These are phyloP conservation scores for Andrena bicolor DNA, from an alignment of 2,888 invertebrate species.

Conservation along the genomic window DNA sequence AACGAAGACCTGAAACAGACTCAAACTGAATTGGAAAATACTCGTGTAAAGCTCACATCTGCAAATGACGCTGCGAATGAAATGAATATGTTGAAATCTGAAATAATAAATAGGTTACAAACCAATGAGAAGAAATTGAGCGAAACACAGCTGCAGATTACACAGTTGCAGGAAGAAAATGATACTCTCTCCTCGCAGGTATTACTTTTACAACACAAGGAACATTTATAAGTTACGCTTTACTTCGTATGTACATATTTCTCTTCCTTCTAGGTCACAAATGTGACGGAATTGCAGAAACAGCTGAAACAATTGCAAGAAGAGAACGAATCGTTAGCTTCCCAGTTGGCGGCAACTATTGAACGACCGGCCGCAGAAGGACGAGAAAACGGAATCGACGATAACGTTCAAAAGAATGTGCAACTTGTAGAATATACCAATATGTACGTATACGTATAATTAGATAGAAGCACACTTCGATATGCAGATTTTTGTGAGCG, in stretches of 20 bases:
- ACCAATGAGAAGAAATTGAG: conserved; percentile 65
- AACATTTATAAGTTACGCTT: neutral
- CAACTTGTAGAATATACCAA: conserved; percentile 75
- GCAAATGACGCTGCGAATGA: conserved; percentile 58
- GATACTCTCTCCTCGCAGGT: conserved; percentile 86
- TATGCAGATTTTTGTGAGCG: conserved; percentile 40
- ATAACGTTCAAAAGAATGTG: conserved; percentile 75
- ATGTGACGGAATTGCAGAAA: conserved; percentile 74
- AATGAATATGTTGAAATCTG: conserved; percentile 66
- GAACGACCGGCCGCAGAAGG: conserved; percentile 84
- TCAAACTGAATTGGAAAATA: conserved; percentile 72
- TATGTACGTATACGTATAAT: conserved; percentile 69
- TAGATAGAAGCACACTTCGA: neutral
- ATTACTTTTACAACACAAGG: conserved; percentile 44
- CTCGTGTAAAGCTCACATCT: conserved; percentile 59
- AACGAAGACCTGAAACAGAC: conserved; percentile 71
- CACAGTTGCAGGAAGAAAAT: conserved; percentile 86
- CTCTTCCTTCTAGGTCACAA: conserved; percentile 69
- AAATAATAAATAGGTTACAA: conserved; percentile 70
- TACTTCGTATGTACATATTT: neutral
- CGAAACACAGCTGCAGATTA: conserved; percentile 78
- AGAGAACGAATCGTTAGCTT: conserved; percentile 83
- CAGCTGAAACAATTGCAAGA: conserved; percentile 81
- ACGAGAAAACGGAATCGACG: conserved; percentile 83
- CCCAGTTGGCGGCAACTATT: conserved; percentile 83